These are phyloP conservation scores for Irena cyanogastra DNA, from an alignment of 2,113 vertebrate species.

Conservation along the genomic window DNA sequence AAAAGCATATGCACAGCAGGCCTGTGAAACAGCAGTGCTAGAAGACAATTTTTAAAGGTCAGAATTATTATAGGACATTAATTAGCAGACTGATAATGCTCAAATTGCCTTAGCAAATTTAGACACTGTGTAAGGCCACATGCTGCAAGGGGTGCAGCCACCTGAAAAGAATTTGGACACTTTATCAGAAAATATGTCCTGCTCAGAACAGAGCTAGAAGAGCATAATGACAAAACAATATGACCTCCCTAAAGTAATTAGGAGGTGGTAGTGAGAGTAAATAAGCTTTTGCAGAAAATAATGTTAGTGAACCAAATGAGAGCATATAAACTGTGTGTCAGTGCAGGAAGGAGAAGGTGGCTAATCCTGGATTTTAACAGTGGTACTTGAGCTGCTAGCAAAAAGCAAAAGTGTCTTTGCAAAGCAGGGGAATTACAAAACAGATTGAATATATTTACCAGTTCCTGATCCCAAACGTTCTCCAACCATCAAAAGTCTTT, in stretches of 20 bases:
- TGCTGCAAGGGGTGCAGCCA: not conserved
- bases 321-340: not conserved
- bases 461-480: not conserved
- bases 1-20: not conserved
- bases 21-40: not conserved
- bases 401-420: not conserved
- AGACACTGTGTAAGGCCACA: not conserved
- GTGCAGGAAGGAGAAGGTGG: not conserved
- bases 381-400: not conserved
- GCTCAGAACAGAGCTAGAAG: not conserved
- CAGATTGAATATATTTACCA: not conserved
- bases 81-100: constrained; percentile 38
- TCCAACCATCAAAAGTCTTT: not conserved
- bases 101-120: not conserved
- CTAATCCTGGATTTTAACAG: not conserved
- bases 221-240: not conserved
- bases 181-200: not conserved
- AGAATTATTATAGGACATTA: constrained; percentile 44
- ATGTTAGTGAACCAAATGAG: not conserved
- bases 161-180: constrained; percentile 4
- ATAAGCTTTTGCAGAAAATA: not conserved
- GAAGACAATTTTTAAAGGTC: constrained; percentile 44
- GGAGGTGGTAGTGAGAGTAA: not conserved
- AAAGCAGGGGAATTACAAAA: not conserved
- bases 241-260: constrained; percentile 11